Conservation (phyloP, 1,140 invertebrate species). For the Drosophila santomea region DNA sequence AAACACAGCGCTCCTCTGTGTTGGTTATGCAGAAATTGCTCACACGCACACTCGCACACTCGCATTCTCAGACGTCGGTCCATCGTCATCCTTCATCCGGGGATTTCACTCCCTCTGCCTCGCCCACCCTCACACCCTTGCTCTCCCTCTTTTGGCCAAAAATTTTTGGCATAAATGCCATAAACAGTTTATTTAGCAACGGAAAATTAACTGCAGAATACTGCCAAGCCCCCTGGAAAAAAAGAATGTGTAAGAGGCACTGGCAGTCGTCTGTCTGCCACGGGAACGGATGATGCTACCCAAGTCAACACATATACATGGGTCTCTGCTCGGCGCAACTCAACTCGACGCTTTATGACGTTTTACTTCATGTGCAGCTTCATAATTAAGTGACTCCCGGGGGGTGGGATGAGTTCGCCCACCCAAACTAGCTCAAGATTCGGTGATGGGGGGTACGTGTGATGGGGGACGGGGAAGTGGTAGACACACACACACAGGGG, state of each 20-base stretch:
- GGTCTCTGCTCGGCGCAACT: conserved; percentile 23
- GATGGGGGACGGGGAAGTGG: no score
- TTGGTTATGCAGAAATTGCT: conserved; percentile 62
- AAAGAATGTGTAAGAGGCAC: conserved; percentile 40
- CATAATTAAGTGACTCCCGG: conserved; percentile 77
- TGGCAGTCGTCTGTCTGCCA: conserved; percentile 45
- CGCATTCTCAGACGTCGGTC: conserved; percentile 22
- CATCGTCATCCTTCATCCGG: conserved; percentile 73
- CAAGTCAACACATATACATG: conserved; percentile 48
- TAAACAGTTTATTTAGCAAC: conserved; percentile 84
- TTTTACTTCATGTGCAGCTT: conserved; percentile 82
- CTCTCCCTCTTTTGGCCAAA: conserved; percentile 52
- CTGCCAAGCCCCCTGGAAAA: conserved; percentile 39
- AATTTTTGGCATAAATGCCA: conserved; percentile 84
- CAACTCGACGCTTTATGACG: conserved; percentile 80
- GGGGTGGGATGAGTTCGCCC: conserved; percentile 2
- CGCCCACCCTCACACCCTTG: not conserved
- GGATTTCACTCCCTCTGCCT: conserved; percentile 3
- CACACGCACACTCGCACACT: not conserved
- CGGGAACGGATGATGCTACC: conserved; percentile 58
- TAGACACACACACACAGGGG: conserved; percentile 55
- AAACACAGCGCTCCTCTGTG: conserved; percentile 34
- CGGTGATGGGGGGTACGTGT: not conserved
- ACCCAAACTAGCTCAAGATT: conserved; percentile 27
- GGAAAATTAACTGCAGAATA: conserved; percentile 82